Evolutionary conservation across 2,113 vertebrate genomes (phyloP).

Genomic region (Nycticebus coucang): DNA sequence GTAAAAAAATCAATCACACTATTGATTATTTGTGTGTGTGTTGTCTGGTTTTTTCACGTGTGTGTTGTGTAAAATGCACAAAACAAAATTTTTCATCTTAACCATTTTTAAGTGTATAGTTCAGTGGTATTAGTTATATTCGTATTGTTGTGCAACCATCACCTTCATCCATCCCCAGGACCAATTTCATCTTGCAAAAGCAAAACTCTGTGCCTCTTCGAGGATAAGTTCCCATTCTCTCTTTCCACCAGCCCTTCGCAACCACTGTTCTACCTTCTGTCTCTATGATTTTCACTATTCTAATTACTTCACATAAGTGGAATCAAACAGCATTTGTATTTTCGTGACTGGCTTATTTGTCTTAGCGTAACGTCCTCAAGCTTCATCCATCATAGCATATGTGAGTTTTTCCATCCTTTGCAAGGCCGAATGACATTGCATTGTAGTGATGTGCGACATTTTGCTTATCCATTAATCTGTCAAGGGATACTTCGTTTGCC

Average conservation of each 20-base stretch:
- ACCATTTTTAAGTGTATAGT: not conserved
- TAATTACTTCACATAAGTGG: not conserved
- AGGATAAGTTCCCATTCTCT: not conserved
- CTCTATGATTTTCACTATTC: not conserved
- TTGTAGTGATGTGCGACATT: not conserved
- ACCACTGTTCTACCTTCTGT: too few relatives aligned
- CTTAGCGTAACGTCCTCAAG: not conserved
- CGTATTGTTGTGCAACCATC: not conserved
- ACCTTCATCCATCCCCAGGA: not conserved
- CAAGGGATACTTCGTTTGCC: too few relatives aligned
- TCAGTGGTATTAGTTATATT: not conserved
- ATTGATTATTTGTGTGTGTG: not conserved
- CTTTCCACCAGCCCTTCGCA: rapidly evolving
- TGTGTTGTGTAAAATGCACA: not conserved
- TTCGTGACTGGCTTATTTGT: not conserved
- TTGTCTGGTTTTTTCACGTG: not conserved
- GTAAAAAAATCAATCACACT: not conserved
- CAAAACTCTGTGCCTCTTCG: too few relatives aligned
- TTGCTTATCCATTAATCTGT: not conserved
- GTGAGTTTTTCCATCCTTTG: not conserved
- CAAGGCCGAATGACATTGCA: not conserved
- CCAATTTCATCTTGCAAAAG: too few relatives aligned
- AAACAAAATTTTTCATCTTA: not conserved
- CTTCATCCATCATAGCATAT: not conserved
- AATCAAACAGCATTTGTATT: not conserved